Evolutionary conservation across 2,113 vertebrate genomes (phyloP), one percentile per base, ranked within the genome.

Genomic region (Otolemur garnettii): DNA sequence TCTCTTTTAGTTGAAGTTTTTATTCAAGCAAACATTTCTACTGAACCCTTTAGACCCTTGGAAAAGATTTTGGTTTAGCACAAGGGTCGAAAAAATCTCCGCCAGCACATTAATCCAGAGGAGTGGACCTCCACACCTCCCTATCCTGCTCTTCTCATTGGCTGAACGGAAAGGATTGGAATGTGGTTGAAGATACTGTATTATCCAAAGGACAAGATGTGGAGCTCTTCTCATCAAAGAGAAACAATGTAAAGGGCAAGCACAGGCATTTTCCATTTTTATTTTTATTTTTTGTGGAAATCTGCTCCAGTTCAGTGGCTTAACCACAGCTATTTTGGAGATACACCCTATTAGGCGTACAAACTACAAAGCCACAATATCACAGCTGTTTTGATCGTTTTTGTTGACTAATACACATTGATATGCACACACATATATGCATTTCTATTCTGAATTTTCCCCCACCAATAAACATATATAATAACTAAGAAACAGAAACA

Each of bases 11-110:
- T 38, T 60, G 55, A 91, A 60, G 33, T 59, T 95, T 92, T 81
- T 80, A 55, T 88, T 64, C 83, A 93, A 93, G 60, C 60, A 77
- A 87, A 97, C 42, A 91, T 33, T 91, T 96, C 59, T 59, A 60
- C 59, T 96, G 95, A 95, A 42, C 72, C 90, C 74, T 96, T 93
- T 91, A 97, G 38, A 74, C 59, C 78, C 92, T 94, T 75, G 86
- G 80, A 92, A 89, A 86, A 84, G 35, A 87, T 53, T 93, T 94
- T 87, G 85, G 72, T 92, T 96, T 62, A 86, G 21, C 57, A 78
- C 33, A 84, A 35, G 64, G 2, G 50, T 96, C 97, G 77, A 97
- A 81, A 81, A 12, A 87, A 89, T 50, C 92, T 97, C 35, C 71
- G 79, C 66, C 60, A 97, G 24, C 71, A 95, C 97, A 82, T 93